Percentiles rank a stretch among this genome's conserved stretches.
Evolutionary conservation across 2,113 vertebrate genomes (phyloP).

Genomic region (Pagrus major): DNA sequence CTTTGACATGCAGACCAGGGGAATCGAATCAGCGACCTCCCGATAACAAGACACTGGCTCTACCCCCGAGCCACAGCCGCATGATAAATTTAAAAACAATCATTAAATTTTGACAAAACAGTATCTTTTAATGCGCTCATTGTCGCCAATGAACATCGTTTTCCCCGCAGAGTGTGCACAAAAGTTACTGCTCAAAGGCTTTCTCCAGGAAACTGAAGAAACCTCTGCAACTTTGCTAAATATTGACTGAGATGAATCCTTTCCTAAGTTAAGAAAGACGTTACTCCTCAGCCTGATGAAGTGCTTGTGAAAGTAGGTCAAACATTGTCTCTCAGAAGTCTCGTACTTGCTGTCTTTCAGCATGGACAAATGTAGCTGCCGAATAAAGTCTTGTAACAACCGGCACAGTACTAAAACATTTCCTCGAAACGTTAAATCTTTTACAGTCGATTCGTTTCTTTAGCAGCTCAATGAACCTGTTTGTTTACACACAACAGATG

Average conservation of each 20-base stretch:
- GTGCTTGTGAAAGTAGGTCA: neutral
- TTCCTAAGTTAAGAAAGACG: neutral
- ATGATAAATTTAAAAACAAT: neutral
- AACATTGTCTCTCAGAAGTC: neutral
- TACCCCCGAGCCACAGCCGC: too few species aligned
- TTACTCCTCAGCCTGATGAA: neutral
- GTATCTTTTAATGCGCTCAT: neutral
- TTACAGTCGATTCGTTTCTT: slow-evolving; percentile 3
- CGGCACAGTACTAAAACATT: neutral
- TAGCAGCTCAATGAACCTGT: neutral
- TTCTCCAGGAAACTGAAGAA: neutral
- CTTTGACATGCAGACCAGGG: too few species aligned
- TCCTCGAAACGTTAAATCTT: neutral
- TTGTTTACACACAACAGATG: slow-evolving; percentile 22
- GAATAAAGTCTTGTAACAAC: neutral
- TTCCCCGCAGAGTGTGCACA: neutral
- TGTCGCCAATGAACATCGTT: neutral
- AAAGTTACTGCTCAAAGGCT: neutral
- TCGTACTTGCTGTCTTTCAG: neutral
- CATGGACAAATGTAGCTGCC: neutral
- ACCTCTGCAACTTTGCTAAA: neutral
- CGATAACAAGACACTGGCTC: too few species aligned
- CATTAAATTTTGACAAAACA: neutral
- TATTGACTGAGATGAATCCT: neutral
- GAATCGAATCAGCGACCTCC: too few species aligned